A percentile compares a stretch with the other conserved stretches of the same genome.
These are phyloP conservation scores for Uloborus plumipes DNA, from an alignment of 2,888 invertebrate species.

Conservation along the genomic window DNA sequence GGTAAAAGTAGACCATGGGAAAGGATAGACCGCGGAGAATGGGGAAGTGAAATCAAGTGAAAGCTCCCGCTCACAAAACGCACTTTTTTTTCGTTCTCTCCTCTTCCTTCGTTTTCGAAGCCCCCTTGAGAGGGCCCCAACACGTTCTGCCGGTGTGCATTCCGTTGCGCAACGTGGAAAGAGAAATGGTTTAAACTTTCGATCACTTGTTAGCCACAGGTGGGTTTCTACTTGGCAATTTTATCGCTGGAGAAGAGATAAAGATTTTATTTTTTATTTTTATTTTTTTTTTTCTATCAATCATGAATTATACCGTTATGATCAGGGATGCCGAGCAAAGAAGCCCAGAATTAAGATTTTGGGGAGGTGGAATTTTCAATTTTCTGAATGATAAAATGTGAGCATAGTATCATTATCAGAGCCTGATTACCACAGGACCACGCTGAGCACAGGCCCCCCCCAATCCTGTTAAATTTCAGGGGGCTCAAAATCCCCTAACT, in stretches of 20 bases:
- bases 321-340: no score
- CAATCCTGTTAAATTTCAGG: no score
- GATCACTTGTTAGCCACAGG: not conserved
- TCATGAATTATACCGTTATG: no score
- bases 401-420: no score
- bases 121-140: constrained; percentile 43
- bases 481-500: no score
- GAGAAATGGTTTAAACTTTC: not conserved
- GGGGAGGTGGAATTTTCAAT: no score
- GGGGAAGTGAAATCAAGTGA: constrained; percentile 61
- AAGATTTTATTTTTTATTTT: no score
- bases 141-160: constrained; percentile 31
- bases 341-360: no score
- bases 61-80: constrained; percentile 21
- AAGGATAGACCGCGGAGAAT: constrained; percentile 47
- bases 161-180: constrained; percentile 23
- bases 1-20: constrained; percentile 56
- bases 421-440: no score
- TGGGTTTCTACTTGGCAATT: constrained; percentile 21
- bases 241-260: not conserved
- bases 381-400: no score
- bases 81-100: constrained; percentile 21
- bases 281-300: no score
- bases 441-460: no score
- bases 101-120: constrained; percentile 14